A percentile compares a stretch with the other conserved stretches of the same genome.
These are phyloP conservation scores for Trachymyrmex septentrionalis DNA, from an alignment of 1,140 invertebrate genomes.

Conservation along the genomic window DNA sequence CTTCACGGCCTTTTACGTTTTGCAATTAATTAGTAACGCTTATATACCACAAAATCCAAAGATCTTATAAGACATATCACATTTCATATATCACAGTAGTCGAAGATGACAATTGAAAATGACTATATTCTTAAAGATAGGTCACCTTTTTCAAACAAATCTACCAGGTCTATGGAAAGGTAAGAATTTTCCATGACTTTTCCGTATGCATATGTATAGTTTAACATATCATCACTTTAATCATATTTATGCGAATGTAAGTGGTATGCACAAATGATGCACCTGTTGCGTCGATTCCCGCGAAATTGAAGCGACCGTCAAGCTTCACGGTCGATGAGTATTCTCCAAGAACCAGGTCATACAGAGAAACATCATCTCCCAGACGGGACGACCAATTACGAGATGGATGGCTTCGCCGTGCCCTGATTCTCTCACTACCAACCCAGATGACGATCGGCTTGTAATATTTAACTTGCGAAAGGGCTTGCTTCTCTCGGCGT, in stretches of 20 bases:
- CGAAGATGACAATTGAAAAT: no score
- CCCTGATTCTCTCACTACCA: conserved; percentile 71
- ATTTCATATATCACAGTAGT: background rate
- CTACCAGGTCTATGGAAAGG: background rate
- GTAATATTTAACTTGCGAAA: conserved; percentile 54
- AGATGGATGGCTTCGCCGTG: conserved; percentile 65
- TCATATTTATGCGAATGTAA: background rate
- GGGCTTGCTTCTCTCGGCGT: background rate
- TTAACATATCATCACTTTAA: background rate
- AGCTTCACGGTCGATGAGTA: conserved; percentile 53
- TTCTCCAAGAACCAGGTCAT: conserved; percentile 73
- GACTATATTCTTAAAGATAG: background rate
- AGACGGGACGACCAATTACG: conserved; percentile 65
- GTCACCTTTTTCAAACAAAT: no score
- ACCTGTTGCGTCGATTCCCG: background rate
- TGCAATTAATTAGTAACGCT: conserved; percentile 12
- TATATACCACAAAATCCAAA: background rate
- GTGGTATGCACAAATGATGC: background rate
- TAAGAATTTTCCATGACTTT: background rate
- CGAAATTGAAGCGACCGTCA: conserved; percentile 45
- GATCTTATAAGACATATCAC: background rate
- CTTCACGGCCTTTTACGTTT: background rate
- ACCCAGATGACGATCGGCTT: conserved; percentile 68
- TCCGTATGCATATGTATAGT: background rate
- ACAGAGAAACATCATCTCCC: conserved; percentile 64